phyloP scores from a whole-genome alignment of 35 echinoderm and acorn worm species.

The Ophiothrix spiculata region DNA sequence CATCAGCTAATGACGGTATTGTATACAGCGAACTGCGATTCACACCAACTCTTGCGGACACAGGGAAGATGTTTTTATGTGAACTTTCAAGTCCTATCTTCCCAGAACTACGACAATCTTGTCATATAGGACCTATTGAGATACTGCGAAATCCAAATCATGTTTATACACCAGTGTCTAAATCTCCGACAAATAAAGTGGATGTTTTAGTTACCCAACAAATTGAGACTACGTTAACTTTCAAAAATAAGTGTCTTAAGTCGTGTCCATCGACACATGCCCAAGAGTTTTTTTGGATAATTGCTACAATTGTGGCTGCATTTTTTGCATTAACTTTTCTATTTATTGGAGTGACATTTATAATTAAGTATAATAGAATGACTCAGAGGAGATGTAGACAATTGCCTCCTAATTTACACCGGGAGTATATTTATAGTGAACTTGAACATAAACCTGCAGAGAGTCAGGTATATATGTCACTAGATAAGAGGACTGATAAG shows the following conservation, averaged over 20 bases:
- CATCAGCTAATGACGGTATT: background rate
- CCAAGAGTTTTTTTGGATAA: background rate
- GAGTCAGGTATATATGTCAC: background rate
- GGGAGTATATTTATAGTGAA: slow-evolving; percentile 10
- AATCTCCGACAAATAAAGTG: background rate
- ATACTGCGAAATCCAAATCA: background rate
- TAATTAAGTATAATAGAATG: background rate
- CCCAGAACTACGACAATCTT: background rate
- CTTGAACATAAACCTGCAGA: background rate
- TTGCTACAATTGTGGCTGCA: background rate
- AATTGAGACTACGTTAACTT: background rate
- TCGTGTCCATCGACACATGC: background rate
- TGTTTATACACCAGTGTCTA: background rate
- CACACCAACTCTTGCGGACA: background rate
- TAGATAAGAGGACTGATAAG: background rate
- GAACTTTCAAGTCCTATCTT: background rate
- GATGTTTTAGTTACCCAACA: background rate
- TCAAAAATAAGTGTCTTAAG: background rate
- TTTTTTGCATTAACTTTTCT: background rate
- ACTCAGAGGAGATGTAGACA: background rate
- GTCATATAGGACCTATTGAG: background rate
- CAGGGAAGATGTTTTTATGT: background rate
- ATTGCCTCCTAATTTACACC: background rate
- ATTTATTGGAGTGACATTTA: background rate
- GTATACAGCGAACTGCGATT: background rate